Evolutionary conservation across 1,140 invertebrate species (phyloP), one percentile per base, ranked within the genome.

Genomic region (Whitmania pigra): DNA sequence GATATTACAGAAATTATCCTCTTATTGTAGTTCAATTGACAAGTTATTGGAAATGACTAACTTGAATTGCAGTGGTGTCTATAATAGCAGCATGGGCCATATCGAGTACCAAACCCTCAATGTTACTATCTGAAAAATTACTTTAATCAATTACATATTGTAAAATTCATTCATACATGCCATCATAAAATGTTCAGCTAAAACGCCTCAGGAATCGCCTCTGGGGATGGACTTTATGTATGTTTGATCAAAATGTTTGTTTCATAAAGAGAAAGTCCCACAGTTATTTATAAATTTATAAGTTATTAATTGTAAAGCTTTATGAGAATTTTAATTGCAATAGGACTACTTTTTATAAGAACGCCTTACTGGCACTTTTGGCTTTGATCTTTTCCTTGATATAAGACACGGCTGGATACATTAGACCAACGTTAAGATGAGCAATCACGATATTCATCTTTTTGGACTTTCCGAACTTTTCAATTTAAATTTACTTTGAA

Each of bases 371-470:
- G 40, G 31, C 20, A 36, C 40, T 25, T 49, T 70, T 70, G 20
- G 40, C n/a, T 25, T 4, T 53, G 15, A 70, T 54, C 29, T 70
- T 36, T 22, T 70, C 69, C n/a, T 70, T 70, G 53, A 70, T 70
- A 25, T 70, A 70, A 25, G 69, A 4, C n/a, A 70, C 69, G 49
- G 69, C 69, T n/a, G 69, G 69, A 53, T 70, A 70, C 69, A 70
- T 70, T 1, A 70, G 49, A 13, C 69, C 69, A n/a, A 25, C 53
- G n/a, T 25, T 49, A 17, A 70, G n/a, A 27, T 54, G 22, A 22
- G 49, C 49, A 18, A 70, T 54, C 40, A 70, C n/a, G 29, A 70
- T 70, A 20, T 53, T 43, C 69, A 53, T 36, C 69, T 70, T 70
- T 27, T 70, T 49, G 18, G 17, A 25, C n/a, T 49, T 25, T 4